These are phyloP conservation scores for Endotricha flammealis DNA, from an alignment of 2,888 invertebrate species.

Conservation along the genomic window DNA sequence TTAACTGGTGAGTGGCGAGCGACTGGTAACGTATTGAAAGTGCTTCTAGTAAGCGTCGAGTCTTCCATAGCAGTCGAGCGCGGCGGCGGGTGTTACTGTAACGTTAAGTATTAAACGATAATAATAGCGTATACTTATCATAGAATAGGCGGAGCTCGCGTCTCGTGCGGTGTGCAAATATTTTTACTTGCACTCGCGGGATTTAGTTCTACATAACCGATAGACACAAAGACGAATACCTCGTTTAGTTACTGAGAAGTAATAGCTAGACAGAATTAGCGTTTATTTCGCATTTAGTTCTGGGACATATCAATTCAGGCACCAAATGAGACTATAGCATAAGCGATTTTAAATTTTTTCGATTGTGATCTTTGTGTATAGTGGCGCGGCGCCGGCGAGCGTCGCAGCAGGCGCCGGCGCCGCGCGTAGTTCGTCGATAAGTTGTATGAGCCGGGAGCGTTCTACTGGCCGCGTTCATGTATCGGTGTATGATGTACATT, in stretches of 20 bases:
- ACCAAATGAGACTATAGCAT: constrained; percentile 73
- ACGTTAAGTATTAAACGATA: constrained; percentile 76
- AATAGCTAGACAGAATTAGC: constrained; percentile 67
- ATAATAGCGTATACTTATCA: constrained; percentile 73
- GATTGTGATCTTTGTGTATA: constrained; percentile 53
- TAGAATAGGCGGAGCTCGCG: constrained; percentile 63
- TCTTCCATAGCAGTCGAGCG: constrained; percentile 77
- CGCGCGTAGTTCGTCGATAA: constrained; percentile 28
- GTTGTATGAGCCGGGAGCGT: constrained; percentile 44
- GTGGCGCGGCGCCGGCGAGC: constrained; percentile 13
- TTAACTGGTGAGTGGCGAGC: constrained; percentile 61
- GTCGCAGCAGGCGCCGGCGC: too few relatives aligned
- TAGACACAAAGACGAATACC: constrained; percentile 72
- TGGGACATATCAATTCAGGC: constrained; percentile 75
- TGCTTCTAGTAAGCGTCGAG: constrained; percentile 75
- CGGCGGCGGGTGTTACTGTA: constrained; percentile 63
- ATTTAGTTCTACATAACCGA: constrained; percentile 56
- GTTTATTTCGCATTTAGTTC: constrained; percentile 71
- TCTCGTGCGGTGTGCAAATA: constrained; percentile 46
- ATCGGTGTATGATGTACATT: constrained; percentile 39
- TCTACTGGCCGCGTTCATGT: constrained; percentile 41
- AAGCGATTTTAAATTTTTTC: constrained; percentile 61
- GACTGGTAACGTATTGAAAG: constrained; percentile 69
- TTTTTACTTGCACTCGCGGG: constrained; percentile 56
- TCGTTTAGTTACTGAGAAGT: constrained; percentile 70